Base-by-base conservation (phyloP, 1,140 invertebrate species). In the Brachionus rubens region DNA sequence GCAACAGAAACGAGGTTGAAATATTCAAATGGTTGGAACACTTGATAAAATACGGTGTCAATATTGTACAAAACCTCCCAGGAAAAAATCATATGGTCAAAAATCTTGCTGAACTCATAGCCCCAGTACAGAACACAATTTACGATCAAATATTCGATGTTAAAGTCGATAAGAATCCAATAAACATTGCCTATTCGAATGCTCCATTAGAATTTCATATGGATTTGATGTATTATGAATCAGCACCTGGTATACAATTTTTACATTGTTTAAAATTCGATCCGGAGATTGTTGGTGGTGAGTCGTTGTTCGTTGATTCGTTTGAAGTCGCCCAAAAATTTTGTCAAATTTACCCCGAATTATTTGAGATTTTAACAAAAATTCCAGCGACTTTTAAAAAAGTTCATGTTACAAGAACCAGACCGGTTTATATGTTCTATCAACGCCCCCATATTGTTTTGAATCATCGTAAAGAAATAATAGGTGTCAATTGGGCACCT, bases 151-250 rank as follows among this genome's bases (percentile, higher is more conserved):
- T 77, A 19, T 81, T 80, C 75, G 80, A 78, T 43, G 80, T 81
- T 12, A 77, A 67, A 28, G 78, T 65, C 24, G 78, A 72, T 1
- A 68, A 77, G 40, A 77, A 80, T 26, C 80, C 82, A 7, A 82
- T 83, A 76, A 83, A 83, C 76, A 78, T 83, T 7, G 82, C 82
- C 10, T 83, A 83, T 77, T 78, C 79, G n/a, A 75, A 46, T 28
- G 79, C 77, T 9, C 48, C 62, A 9, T 77, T 83, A 16, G 80
- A 79, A 56, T 78, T 81, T 48, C 83, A 84, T 75, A 82, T 81
- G 79, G 83, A 84, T 68, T 76, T 84, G 5, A 77, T 80, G 7
- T 83, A 84, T 77, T 83, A 81, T 59, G 83, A 84, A 75, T 83
- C 82, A 24, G 80, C 82, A 7, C 83, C 83, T 9, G 83, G 83